phyloP scores from a whole-genome alignment of 1,140 invertebrate species.

The Habropoda laboriosa region DNA sequence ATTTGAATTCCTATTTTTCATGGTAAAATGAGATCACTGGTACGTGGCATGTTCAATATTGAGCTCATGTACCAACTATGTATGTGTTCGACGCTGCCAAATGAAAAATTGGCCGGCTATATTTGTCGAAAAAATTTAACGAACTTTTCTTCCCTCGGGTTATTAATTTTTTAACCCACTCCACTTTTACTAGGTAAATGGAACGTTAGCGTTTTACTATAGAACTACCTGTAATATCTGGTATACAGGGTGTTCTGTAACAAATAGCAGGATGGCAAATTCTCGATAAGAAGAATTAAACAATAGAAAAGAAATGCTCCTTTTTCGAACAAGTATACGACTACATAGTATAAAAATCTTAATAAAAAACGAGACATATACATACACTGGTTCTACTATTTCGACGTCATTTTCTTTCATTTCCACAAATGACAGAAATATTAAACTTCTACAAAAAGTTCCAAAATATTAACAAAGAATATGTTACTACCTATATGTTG shows the following conservation, averaged over 20 bases:
- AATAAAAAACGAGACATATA: no score
- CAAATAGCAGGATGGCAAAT: background rate
- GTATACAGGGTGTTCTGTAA: conserved; percentile 36
- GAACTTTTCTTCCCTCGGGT: background rate
- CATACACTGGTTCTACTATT: no score
- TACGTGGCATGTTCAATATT: background rate
- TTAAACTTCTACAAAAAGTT: no score
- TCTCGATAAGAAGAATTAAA: no score
- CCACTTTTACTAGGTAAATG: background rate
- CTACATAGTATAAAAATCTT: no score
- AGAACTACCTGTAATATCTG: background rate
- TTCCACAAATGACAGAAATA: no score
- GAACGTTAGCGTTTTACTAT: background rate
- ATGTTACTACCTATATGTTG: no score
- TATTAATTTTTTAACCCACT: conserved; percentile 4
- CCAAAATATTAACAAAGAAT: no score
- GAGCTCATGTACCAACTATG: background rate
- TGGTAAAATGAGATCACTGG: background rate
- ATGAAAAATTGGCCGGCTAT: conserved; percentile 22
- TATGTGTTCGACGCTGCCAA: background rate
- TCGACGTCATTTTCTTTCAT: no score
- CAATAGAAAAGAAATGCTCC: no score
- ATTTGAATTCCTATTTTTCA: background rate
- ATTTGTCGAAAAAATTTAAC: conserved; percentile 34
- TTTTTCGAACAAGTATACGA: no score